A percentile compares a stretch with the other conserved stretches of the same genome.
These are phyloP conservation scores for Halcyon malimbica DNA, from an alignment of 2,113 vertebrate species.

Conservation along the genomic window DNA sequence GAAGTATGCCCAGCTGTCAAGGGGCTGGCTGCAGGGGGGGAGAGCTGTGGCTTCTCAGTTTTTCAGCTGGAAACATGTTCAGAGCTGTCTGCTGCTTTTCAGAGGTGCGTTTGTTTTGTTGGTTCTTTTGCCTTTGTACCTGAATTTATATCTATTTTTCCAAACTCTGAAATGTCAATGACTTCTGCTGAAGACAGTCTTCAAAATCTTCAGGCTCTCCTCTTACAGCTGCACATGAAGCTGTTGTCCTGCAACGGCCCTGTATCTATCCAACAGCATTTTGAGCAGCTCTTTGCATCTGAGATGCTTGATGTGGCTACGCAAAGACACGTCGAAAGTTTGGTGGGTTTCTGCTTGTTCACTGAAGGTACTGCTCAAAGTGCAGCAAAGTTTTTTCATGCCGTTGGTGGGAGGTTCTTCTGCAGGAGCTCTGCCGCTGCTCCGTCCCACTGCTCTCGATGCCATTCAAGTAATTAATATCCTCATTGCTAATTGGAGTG, in stretches of 20 bases:
- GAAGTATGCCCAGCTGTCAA: slow-evolving; percentile 7
- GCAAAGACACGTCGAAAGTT: neutral
- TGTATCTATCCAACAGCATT: neutral
- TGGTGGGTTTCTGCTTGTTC: neutral
- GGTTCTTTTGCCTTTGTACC: neutral
- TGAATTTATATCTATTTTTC: fast-evolving
- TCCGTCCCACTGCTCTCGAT: fast-evolving
- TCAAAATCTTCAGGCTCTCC: neutral
- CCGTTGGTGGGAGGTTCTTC: neutral
- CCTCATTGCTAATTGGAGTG: neutral
- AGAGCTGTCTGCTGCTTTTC: neutral
- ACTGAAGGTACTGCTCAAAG: fast-evolving
- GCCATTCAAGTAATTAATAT: neutral
- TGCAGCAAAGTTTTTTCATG: fast-evolving
- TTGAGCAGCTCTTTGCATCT: neutral
- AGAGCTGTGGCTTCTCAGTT: fast-evolving
- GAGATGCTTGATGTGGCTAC: neutral
- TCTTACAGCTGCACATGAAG: neutral
- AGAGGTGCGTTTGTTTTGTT: neutral
- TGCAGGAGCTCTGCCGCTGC: neutral
- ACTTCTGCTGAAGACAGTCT: neutral
- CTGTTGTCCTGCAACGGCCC: neutral
- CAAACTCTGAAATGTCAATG: neutral
- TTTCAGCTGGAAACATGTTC: neutral
- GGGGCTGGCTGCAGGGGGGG: neutral